These are phyloP conservation scores for Pelodiscus sinensis DNA, from an alignment of 2,113 vertebrate genomes.

Conservation along the genomic window DNA sequence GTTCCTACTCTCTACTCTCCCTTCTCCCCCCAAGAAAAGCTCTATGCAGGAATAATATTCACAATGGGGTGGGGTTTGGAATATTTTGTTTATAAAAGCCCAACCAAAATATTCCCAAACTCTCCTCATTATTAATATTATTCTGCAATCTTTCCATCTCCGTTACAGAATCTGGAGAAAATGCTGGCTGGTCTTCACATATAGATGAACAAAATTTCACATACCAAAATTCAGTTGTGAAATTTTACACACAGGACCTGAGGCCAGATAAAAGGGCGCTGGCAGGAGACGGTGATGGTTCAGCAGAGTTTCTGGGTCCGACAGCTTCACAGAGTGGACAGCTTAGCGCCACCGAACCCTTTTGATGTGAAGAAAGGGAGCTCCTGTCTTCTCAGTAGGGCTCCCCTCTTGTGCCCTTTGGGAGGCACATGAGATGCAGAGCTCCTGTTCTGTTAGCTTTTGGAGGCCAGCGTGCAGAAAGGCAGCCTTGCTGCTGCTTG, in stretches of 20 bases:
- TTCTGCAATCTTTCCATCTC: rapidly evolving
- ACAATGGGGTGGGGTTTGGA: background rate
- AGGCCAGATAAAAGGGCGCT: background rate
- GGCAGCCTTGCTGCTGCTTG: background rate
- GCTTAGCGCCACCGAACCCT: background rate
- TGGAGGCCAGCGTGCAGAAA: background rate
- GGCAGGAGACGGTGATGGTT: background rate
- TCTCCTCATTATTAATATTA: background rate
- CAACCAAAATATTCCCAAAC: background rate
- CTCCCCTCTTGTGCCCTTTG: background rate
- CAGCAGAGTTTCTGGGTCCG: background rate
- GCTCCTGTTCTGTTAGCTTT: background rate
- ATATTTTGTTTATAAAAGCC: too few species aligned
- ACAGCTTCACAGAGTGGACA: background rate
- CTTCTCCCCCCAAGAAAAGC: background rate
- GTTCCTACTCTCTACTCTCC: background rate
- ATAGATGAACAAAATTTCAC: background rate
- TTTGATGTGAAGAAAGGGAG: background rate
- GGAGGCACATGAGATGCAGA: background rate
- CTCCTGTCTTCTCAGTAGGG: background rate
- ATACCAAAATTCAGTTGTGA: background rate
- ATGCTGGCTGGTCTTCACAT: rapidly evolving
- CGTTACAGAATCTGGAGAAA: background rate
- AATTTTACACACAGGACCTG: background rate
- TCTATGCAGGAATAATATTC: background rate